Evolutionary conservation across 2,888 invertebrate genomes (phyloP), one percentile per base, ranked within the genome.

Genomic region (Thyatira batis): DNA sequence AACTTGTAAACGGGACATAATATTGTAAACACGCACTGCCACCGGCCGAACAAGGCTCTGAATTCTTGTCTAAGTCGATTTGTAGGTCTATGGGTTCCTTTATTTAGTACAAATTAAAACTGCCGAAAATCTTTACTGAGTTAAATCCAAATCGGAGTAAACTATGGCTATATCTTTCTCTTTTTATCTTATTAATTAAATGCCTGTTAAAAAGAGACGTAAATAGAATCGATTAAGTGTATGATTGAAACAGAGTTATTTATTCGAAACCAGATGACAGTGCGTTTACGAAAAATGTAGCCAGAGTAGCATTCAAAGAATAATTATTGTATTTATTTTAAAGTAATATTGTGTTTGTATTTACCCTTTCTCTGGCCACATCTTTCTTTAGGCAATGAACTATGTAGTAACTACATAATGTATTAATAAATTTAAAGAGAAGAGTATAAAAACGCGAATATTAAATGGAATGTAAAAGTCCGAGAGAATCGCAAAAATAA

Each of bases 401-500:
- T 43, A 28, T 51, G 48, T 43, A 9, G 20, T 9, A 9, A 49
- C 9, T 21, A 46, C 30, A 33, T 33, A 30, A 33, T 21, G 4
- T 21, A 23, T 45, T 44, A 44, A 17, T 23, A 39, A 50, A 20
- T 51, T 50, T 58, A 65, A 61, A 65, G 61, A 33, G 58, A n/a
- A 69, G 58, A 65, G 61, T 71, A 62, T 64, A 64, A 69, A 62
- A 66, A 65, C 65, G 59, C 54, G 62, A 60, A 61, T 53, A 60
- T 62, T 59, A 51, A 59, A 58, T 65, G 76, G 73, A 78, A 78
- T 80, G 77, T 78, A 71, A 67, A 67, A 63, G 69, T 66, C 58
- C 64, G 69, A 69, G 65, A 75, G 58, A 73, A 70, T 74, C 63
- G 72, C 70, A 73, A 78, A 76, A 73, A 70, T 67, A 69, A 71